Percentiles rank a stretch among this genome's conserved stretches.
phyloP scores from a whole-genome alignment of 2,113 vertebrate species.

The Fregetta grallaria region DNA sequence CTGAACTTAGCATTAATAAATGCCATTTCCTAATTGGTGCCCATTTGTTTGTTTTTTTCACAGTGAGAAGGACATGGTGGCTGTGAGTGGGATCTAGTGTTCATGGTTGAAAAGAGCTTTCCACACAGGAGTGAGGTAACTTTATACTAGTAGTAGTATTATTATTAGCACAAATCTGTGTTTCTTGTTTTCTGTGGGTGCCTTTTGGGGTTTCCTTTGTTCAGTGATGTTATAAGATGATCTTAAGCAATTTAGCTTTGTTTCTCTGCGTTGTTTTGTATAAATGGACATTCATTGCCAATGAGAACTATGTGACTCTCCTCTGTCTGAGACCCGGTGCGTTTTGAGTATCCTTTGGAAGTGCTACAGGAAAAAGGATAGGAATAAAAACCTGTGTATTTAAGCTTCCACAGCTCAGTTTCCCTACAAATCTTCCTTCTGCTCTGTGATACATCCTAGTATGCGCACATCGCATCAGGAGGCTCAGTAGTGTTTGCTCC shows the following conservation, averaged over 20 bases:
- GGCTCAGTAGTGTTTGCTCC: background rate
- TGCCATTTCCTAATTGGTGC: constrained; percentile 30
- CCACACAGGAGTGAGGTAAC: constrained; percentile 60
- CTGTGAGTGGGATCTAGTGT: constrained; percentile 35
- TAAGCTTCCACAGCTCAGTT: background rate
- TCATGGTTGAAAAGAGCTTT: constrained; percentile 56
- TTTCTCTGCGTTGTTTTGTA: background rate
- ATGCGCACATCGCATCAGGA: background rate
- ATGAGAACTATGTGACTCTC: background rate
- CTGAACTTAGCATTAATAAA: constrained; percentile 8
- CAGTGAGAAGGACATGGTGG: constrained; percentile 68
- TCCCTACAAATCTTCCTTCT: background rate
- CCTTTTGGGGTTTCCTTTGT: background rate
- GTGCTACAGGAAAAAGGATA: accelerated
- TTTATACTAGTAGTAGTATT: background rate
- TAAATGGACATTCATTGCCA: background rate
- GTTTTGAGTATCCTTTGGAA: background rate
- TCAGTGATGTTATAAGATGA: background rate
- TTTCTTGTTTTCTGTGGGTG: background rate
- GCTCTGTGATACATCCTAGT: background rate
- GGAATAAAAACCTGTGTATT: background rate
- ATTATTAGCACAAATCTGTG: background rate
- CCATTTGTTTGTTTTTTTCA: constrained; percentile 56
- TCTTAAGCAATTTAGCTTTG: background rate
- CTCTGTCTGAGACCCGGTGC: background rate